A percentile compares a stretch with the other conserved stretches of the same genome.
These are phyloP conservation scores for Agelas oroides DNA, from an alignment of 37 sponge, comb jelly and placozoan genomes.

Conservation along the genomic window DNA sequence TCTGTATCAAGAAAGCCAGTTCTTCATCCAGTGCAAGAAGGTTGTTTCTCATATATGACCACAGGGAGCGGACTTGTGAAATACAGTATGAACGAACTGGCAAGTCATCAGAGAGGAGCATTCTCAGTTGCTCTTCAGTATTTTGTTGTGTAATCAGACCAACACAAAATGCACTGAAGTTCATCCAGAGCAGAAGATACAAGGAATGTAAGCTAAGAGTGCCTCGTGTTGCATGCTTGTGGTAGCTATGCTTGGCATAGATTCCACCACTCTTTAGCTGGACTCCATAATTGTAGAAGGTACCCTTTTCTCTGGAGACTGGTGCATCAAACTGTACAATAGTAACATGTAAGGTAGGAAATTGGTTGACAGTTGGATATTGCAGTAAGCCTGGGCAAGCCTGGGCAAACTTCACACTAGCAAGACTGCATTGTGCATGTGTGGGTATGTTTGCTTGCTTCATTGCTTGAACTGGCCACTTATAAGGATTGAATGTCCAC, in stretches of 20 bases:
- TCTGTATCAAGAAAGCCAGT: slow-evolving; percentile 14
- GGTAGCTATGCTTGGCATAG: slow-evolving; percentile 7
- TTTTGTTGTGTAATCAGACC: slow-evolving; percentile 31
- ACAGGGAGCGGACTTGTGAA: slow-evolving; percentile 44
- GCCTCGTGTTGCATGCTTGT: slow-evolving; percentile 2
- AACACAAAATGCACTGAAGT: slow-evolving; percentile 48
- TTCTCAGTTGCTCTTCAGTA: neutral
- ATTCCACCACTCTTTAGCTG: slow-evolving; percentile 7
- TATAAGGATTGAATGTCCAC: too few species aligned
- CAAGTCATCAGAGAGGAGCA: slow-evolving; percentile 52
- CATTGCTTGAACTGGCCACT: too few species aligned
- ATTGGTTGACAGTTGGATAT: too few species aligned
- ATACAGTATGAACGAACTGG: slow-evolving; percentile 53
- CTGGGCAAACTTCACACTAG: too few species aligned
- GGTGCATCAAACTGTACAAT: too few species aligned
- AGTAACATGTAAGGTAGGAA: too few species aligned
- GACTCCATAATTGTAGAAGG: neutral
- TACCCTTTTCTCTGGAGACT: too few species aligned
- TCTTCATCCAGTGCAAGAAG: slow-evolving; percentile 51
- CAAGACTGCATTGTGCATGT: too few species aligned
- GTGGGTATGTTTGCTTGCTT: too few species aligned
- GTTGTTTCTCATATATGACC: slow-evolving; percentile 51
- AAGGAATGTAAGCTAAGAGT: slow-evolving; percentile 37
- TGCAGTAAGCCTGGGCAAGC: too few species aligned
- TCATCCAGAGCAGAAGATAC: slow-evolving; percentile 40